A percentile compares a stretch with the other conserved stretches of the same genome.
phyloP scores from a whole-genome alignment of 2,888 invertebrate genomes.

The Octonoba sinensis region DNA sequence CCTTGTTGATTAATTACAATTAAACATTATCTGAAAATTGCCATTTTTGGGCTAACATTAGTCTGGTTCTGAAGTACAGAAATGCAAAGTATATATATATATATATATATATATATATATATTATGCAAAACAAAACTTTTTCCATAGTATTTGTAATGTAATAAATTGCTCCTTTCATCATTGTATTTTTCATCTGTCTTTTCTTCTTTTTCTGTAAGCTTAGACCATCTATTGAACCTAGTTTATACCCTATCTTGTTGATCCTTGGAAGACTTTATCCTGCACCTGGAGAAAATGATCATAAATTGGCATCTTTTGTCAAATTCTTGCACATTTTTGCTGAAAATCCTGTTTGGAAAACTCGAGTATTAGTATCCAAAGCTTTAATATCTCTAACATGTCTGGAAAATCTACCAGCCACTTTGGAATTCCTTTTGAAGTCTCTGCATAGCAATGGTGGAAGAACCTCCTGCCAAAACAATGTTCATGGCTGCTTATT shows the following conservation, averaged over 20 bases:
- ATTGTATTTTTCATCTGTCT: no score
- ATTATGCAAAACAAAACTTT: no score
- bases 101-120: no score
- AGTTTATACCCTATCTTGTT: constrained; percentile 83
- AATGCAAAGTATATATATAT: no score
- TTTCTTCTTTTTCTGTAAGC: no score
- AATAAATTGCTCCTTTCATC: no score
- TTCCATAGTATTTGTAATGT: no score
- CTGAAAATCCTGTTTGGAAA: constrained; percentile 78
- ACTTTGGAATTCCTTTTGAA: constrained; percentile 64
- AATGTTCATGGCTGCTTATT: constrained; percentile 52
- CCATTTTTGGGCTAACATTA: no score
- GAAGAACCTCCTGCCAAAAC: constrained; percentile 5
- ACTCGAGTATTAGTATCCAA: constrained; percentile 82
- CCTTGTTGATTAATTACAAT: no score
- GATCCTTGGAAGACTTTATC: constrained; percentile 83
- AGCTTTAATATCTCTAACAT: constrained; percentile 78
- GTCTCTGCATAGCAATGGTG: constrained; percentile 3
- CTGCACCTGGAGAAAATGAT: constrained; percentile 80
- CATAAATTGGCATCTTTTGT: constrained; percentile 80
- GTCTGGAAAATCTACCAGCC: constrained; percentile 69
- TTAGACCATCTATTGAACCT: constrained; percentile 72
- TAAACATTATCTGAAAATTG: no score
- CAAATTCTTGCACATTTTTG: constrained; percentile 78
- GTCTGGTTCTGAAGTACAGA: no score